Evolutionary conservation across 2,888 invertebrate species (phyloP).

Genomic region (Pyrrhia umbra): DNA sequence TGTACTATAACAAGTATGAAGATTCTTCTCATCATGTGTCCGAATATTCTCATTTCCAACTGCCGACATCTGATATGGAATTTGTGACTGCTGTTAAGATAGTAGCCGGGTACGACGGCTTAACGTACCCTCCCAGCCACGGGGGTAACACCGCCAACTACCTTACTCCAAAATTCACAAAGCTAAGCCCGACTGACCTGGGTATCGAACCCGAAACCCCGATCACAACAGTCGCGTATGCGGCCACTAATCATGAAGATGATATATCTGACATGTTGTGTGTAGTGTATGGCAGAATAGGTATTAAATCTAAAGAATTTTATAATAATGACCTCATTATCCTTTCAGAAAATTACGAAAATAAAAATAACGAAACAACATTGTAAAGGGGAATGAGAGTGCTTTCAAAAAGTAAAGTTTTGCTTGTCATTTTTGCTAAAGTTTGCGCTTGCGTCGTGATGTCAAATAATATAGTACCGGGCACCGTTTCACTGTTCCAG

Average conservation of each 20-base stretch:
- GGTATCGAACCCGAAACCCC: too few relatives aligned
- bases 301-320: neutral
- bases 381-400: conserved; percentile 21
- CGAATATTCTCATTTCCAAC: too few relatives aligned
- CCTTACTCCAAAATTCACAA: too few relatives aligned
- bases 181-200: too few relatives aligned
- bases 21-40: too few relatives aligned
- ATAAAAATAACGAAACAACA: conserved; percentile 3
- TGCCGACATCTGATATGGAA: too few relatives aligned
- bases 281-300: neutral
- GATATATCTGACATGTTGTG: neutral
- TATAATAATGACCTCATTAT: conserved; percentile 2
- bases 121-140: too few relatives aligned
- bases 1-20: too few relatives aligned
- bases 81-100: too few relatives aligned
- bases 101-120: too few relatives aligned
- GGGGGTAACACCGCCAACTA: too few relatives aligned
- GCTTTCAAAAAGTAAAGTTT: conserved; percentile 38
- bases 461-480: conserved; percentile 40
- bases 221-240: too few relatives aligned
- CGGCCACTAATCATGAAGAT: neutral
- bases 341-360: conserved; percentile 9
- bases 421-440: conserved; percentile 18
- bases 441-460: conserved; percentile 12
- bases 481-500: conserved; percentile 2